These are phyloP conservation scores for Galeopsomyia nigrocyanea DNA, from an alignment of 2,888 invertebrate genomes.

Conservation along the genomic window DNA sequence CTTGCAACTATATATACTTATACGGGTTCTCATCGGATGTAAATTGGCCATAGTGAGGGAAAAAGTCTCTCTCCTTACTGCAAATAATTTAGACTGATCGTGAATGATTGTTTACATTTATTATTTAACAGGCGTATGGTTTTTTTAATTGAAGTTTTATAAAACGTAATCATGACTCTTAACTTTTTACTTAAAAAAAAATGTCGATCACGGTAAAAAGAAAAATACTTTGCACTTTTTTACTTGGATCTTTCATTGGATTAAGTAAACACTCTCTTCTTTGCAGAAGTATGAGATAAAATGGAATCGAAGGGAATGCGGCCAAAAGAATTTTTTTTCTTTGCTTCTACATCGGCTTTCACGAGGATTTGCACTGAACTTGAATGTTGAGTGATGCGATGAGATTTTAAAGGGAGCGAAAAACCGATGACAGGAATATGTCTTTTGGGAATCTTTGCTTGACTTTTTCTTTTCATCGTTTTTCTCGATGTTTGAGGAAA, in stretches of 20 bases:
- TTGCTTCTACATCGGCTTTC: background rate
- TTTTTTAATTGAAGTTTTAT: too few species aligned
- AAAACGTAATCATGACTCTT: too few species aligned
- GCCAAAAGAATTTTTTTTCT: background rate
- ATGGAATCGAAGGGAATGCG: too few species aligned
- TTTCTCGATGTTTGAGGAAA: too few species aligned
- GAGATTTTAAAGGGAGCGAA: constrained; percentile 5
- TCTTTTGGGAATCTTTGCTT: constrained; percentile 25
- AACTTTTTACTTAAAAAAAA: constrained; percentile 27
- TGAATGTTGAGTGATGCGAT: background rate
- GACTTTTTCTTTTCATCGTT: background rate
- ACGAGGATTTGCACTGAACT: constrained; percentile 19
- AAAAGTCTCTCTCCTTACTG: too few species aligned
- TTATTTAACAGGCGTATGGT: too few species aligned
- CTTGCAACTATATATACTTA: too few species aligned
- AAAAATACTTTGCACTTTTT: background rate
- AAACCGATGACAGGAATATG: constrained; percentile 3
- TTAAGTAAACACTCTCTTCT: background rate
- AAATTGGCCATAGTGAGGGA: too few species aligned
- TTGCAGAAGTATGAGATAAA: too few species aligned
- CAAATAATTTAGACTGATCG: too few species aligned
- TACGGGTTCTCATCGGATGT: too few species aligned
- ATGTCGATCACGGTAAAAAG: background rate
- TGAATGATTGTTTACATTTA: too few species aligned
- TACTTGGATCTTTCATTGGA: background rate